A percentile compares a stretch with the other conserved stretches of the same genome.
Conservation (phyloP, 2,797 vertebrate genomes). For the Enteromius afrohamiltoni region DNA sequence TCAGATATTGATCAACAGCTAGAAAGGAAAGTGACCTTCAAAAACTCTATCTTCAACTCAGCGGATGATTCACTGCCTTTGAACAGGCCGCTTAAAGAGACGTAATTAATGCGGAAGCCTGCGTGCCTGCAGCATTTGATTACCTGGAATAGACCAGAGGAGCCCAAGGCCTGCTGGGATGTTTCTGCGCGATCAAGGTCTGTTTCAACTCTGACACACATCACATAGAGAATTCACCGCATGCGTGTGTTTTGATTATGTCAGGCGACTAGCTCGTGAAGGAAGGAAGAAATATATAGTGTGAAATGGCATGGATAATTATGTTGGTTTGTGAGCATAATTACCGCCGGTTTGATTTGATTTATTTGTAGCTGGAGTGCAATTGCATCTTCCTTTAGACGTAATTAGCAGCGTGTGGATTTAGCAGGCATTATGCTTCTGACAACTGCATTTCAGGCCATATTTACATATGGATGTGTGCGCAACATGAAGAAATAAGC, state of each 20-base stretch:
- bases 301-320: conserved; percentile 14
- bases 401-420: background rate
- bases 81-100: conserved; percentile 41
- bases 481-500: background rate
- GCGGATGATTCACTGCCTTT: conserved; percentile 41
- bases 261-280: background rate
- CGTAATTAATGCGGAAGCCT: conserved; percentile 47
- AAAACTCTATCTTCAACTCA: conserved; percentile 32
- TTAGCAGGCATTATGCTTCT: background rate
- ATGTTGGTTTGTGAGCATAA: conserved; percentile 17
- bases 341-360: conserved; percentile 1
- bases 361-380: conserved; percentile 2
- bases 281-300: background rate
- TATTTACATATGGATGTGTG: background rate
- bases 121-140: conserved; percentile 32
- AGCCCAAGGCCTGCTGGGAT: conserved; percentile 24
- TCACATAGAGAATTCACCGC: background rate
- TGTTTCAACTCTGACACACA: conserved; percentile 1
- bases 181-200: conserved; percentile 4
- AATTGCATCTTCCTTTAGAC: background rate
- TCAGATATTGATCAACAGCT: conserved; percentile 34
- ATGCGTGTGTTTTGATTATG: background rate
- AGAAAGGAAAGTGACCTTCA: conserved; percentile 42
- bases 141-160: conserved; percentile 10
- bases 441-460: background rate